phyloP scores from a whole-genome alignment of 2,888 invertebrate genomes.

The Lapara coniferarum region DNA sequence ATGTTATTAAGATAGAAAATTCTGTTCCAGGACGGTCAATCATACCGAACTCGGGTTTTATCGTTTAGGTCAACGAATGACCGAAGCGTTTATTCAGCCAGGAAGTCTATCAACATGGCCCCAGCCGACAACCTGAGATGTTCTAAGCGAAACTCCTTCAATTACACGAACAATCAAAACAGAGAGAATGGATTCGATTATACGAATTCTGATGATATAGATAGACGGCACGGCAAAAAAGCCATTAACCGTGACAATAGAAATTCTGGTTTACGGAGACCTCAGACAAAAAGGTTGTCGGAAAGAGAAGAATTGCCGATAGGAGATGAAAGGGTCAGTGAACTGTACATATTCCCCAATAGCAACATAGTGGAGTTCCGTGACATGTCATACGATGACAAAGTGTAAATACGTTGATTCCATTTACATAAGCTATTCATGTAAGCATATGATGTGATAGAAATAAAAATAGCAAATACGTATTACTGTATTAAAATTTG shows the following conservation, averaged over 20 bases:
- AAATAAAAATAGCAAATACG: constrained; percentile 28
- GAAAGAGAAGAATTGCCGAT: constrained; percentile 56
- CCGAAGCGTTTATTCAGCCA: constrained; percentile 63
- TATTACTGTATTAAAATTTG: constrained; percentile 7
- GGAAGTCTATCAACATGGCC: constrained; percentile 67
- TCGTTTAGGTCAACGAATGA: constrained; percentile 77
- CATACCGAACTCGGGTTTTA: constrained; percentile 71
- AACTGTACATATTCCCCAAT: constrained; percentile 77
- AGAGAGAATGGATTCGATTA: constrained; percentile 62
- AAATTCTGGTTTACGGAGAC: constrained; percentile 47
- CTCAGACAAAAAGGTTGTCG: constrained; percentile 44
- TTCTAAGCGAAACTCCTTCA: constrained; percentile 59
- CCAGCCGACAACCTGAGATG: constrained; percentile 59
- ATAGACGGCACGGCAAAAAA: constrained; percentile 30
- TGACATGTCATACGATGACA: constrained; percentile 73
- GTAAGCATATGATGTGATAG: constrained; percentile 50
- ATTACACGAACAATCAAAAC: constrained; percentile 59
- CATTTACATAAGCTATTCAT: constrained; percentile 32
- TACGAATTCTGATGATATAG: constrained; percentile 52
- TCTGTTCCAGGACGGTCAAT: constrained; percentile 72
- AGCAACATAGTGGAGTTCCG: constrained; percentile 77
- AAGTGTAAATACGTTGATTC: constrained; percentile 61
- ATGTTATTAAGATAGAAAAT: constrained; percentile 24
- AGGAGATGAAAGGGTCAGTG: constrained; percentile 73
- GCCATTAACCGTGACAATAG: neutral